Evolutionary conservation across 2,888 invertebrate species (phyloP).

Genomic region (Rhogogaster chlorosoma): DNA sequence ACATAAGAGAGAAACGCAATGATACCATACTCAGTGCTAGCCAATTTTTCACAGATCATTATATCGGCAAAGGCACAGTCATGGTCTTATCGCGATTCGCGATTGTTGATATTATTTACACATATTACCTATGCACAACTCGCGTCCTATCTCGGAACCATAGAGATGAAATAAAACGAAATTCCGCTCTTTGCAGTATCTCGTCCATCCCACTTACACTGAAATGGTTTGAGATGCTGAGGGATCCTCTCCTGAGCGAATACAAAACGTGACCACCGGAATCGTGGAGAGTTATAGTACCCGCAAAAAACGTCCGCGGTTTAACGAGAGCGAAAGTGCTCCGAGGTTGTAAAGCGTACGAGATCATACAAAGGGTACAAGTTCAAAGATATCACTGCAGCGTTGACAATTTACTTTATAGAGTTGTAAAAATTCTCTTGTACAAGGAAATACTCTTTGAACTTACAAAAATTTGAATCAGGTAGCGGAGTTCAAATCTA

Average conservation of each 20-base stretch:
- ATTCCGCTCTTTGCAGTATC: background rate
- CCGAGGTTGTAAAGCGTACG: background rate
- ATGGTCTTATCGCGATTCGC: background rate
- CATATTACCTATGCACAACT: background rate
- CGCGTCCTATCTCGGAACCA: background rate
- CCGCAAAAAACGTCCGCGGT: slow-evolving; percentile 3
- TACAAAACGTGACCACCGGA: slow-evolving; percentile 34
- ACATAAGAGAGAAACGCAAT: background rate
- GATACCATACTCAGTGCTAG: background rate
- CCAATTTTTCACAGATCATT: background rate
- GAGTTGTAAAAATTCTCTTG: background rate
- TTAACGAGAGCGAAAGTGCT: slow-evolving; percentile 40
- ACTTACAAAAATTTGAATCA: background rate
- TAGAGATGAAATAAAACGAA: background rate
- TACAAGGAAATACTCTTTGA: background rate
- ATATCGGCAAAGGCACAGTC: background rate
- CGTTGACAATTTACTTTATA: background rate
- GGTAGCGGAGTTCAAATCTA: background rate
- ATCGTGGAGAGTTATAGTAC: slow-evolving; percentile 6
- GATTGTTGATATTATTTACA: background rate
- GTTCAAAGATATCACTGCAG: slow-evolving; percentile 5
- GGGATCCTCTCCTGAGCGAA: background rate
- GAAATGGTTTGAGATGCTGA: slow-evolving; percentile 33
- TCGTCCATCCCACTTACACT: background rate
- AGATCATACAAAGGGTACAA: slow-evolving; percentile 6